Base-by-base conservation (phyloP, 1,140 invertebrate genomes). In the Diorhabda elongata region DNA sequence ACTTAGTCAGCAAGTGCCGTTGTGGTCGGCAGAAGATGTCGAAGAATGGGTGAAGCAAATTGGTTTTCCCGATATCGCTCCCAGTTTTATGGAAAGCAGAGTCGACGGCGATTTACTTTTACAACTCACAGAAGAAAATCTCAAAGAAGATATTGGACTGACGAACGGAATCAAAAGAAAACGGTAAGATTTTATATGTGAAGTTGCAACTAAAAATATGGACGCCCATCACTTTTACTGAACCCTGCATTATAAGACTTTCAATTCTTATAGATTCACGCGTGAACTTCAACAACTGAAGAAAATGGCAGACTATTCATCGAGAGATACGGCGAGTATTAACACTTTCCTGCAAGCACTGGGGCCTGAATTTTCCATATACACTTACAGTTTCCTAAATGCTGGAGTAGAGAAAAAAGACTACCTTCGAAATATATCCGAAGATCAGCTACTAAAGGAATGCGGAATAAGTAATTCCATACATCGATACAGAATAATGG, bases 41-140 rank as follows among this genome's bases (percentile, higher is more conserved):
- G 84, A 90, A 70, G 95, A 99, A 82, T 99, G 98, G 98, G 94
- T 99, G 0, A 96, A 96, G 78, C 97, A 96, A 85, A 98, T 98
- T 78, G 97, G 96, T 0, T 99, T 99, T 82, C 84, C 86, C 5
- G 90, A 93, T 73, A 96, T 91, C 76, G 89, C 91, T 0, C 83
- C 85, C 4, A 91, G 91, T 76, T 99, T 99, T 78, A 87, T 91
- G 6, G 90, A 94, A 56, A 96, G 95, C 77, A 87, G 93, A 81
- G 97, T 99, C 2, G 98, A 99, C 81, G 98, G 98, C n/a, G 98
- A 99, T 85, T 84, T 99, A 42, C 82, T 99, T 66, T 82, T 99
- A 7, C 94, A 97, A 80, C 81, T 99, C 58, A 96, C 90, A 3
- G 96, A 98, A 80, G 90, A 93, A 52, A 97, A 98, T 84, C 85